A percentile compares a stretch with the other conserved stretches of the same genome.
phyloP scores from a whole-genome alignment of 2,797 vertebrate species.

The Oreochromis grahami region DNA sequence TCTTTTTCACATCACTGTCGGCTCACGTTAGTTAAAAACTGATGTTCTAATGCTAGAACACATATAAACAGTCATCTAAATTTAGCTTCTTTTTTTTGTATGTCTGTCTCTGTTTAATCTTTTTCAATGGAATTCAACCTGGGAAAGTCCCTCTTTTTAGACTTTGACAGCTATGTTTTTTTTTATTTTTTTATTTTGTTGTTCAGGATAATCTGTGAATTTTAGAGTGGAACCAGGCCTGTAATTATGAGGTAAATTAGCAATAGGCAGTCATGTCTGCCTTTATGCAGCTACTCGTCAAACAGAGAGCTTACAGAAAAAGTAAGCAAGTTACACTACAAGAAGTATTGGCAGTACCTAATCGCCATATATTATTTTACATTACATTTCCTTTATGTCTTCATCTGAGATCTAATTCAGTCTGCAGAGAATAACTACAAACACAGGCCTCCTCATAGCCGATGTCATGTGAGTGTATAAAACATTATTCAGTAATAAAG shows the following conservation, averaged over 20 bases:
- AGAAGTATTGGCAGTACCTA: background rate
- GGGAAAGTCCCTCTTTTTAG: constrained; percentile 54
- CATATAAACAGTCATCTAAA: background rate
- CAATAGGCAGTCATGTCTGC: constrained; percentile 54
- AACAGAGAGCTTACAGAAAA: constrained; percentile 23
- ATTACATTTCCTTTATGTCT: background rate
- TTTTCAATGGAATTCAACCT: background rate
- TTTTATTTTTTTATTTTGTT: constrained; percentile 40
- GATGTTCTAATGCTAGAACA: background rate
- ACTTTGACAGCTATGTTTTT: constrained; percentile 55
- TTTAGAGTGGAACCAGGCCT: constrained; percentile 28
- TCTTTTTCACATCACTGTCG: background rate
- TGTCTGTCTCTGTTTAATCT: background rate
- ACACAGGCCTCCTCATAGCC: constrained; percentile 1
- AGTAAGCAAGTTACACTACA: background rate
- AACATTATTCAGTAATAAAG: background rate
- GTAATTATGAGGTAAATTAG: constrained; percentile 66
- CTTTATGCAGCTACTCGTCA: constrained; percentile 13
- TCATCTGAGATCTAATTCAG: background rate
- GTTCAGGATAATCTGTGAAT: constrained; percentile 39
- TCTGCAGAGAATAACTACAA: background rate
- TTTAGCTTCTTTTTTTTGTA: background rate
- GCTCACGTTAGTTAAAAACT: background rate
- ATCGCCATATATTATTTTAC: background rate
- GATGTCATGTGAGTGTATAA: background rate